A percentile compares a stretch with the other conserved stretches of the same genome.
Conservation (phyloP, 2,113 vertebrate species). For the Ophiodon elongatus region DNA sequence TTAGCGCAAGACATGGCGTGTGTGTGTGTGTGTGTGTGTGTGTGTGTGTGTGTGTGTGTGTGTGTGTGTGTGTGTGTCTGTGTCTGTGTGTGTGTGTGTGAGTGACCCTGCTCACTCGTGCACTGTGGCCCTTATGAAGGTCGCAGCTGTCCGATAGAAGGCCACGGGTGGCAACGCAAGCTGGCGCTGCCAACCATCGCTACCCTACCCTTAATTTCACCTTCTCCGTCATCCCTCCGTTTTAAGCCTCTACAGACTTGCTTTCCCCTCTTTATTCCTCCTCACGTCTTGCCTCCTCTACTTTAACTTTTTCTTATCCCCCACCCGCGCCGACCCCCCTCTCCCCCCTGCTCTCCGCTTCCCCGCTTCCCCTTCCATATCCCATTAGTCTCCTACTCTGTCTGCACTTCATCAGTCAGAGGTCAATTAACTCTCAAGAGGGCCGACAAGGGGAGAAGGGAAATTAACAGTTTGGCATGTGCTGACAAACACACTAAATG, state of each 20-base stretch:
- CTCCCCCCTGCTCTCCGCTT: constrained; percentile 1
- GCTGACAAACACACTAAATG: constrained; percentile 56
- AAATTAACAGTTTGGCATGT: constrained; percentile 43
- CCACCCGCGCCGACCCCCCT: no score
- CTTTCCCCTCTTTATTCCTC: constrained; percentile 20
- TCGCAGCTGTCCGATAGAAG: constrained; percentile 62
- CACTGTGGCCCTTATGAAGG: constrained; percentile 59
- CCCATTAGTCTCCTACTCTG: constrained; percentile 44
- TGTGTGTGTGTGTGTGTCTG: no score
- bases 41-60: background rate
- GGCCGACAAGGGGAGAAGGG: constrained; percentile 33
- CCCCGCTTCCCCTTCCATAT: constrained; percentile 37
- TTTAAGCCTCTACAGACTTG: background rate
- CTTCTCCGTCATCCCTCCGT: constrained; percentile 45
- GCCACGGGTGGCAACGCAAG: constrained; percentile 62
- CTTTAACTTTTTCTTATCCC: constrained; percentile 7
- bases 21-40: background rate
- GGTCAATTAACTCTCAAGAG: constrained; percentile 61
- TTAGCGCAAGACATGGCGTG: constrained; percentile 12
- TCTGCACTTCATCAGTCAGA: constrained; percentile 58
- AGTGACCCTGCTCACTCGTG: constrained; percentile 22
- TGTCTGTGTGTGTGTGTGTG: constrained; percentile 11
- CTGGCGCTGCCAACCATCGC: constrained; percentile 60
- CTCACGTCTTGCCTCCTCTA: constrained; percentile 34
- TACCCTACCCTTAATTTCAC: constrained; percentile 58